phyloP scores from a whole-genome alignment of 2,113 vertebrate genomes.

The Copsychus sechellarum region DNA sequence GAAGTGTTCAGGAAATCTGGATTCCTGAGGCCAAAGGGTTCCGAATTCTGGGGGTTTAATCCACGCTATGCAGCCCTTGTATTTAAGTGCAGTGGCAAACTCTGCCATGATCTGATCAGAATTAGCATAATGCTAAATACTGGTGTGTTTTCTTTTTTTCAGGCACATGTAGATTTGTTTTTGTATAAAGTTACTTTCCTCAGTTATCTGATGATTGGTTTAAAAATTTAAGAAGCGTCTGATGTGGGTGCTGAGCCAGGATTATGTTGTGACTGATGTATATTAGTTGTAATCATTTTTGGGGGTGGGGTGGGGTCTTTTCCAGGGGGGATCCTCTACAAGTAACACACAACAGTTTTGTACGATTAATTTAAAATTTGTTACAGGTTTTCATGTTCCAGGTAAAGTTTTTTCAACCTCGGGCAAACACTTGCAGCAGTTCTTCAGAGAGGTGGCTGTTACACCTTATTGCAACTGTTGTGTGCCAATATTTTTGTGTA shows the following conservation, averaged over 20 bases:
- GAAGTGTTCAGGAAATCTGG: not conserved
- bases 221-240: conserved; percentile 66
- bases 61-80: conserved; percentile 70
- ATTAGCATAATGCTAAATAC: conserved; percentile 56
- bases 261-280: conserved; percentile 83
- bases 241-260: conserved; percentile 70
- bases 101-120: conserved; percentile 33
- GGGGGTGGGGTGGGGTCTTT: conserved; percentile 60
- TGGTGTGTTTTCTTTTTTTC: conserved; percentile 64
- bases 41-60: conserved; percentile 15
- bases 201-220: conserved; percentile 74
- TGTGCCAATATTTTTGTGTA: conserved; percentile 73
- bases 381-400: conserved; percentile 84
- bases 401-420: conserved; percentile 77
- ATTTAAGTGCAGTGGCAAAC: conserved; percentile 56
- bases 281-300: conserved; percentile 81
- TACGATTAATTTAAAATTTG: conserved; percentile 85
- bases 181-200: conserved; percentile 71
- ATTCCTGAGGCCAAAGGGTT: conserved; percentile 64
- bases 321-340: conserved; percentile 73
- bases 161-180: conserved; percentile 74
- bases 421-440: conserved; percentile 75
- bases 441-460: conserved; percentile 63
- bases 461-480: conserved; percentile 70
- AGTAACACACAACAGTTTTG: conserved; percentile 81